Base-by-base conservation (phyloP, 92 coral and sea anemone genomes). In the Heteractis magnifica region DNA sequence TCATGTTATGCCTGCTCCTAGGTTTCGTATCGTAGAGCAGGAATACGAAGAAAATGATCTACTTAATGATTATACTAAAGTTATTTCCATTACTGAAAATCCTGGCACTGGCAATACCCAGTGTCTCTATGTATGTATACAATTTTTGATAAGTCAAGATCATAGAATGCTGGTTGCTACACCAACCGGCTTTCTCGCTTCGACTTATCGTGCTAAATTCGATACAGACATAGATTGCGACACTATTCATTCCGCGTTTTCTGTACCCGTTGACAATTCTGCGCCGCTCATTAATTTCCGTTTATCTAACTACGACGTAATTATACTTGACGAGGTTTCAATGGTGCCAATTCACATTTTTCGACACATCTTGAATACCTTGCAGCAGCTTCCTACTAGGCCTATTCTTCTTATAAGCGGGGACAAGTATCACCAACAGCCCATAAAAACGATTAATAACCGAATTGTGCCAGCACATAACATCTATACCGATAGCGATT, bases 321-420 rank as follows among this genome's bases (percentile, higher is more conserved):
- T 87, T 4, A 41, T 87, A 2, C 20, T 87, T 0, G 90, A 87
- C 62, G 84, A 87, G 65, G 80, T 87, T 1, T 83, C 90, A 1
- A 87, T 87, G 90, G 76, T 87, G 8, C 87, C 87, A 10, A 8
- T 76, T n/a, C n/a, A n/a, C n/a, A n/a, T n/a, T n/a, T n/a, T n/a
- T n/a, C n/a, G n/a, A n/a, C n/a, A n/a, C n/a, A n/a, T n/a, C n/a
- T n/a, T n/a, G n/a, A n/a, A n/a, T n/a, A 5, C 41, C 58, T 10
- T 71, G 21, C 34, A 48, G n/a, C n/a, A n/a, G n/a, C n/a, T n/a
- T n/a, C n/a, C 86, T 4, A 72, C 78, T 0, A 15, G 89, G 6
- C 89, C 89, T 0, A 71, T 86, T 16, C 56, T 86, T 12, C 7
- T 74, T 5, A 5, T 74, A 4, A 49, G 21, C 6, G 77, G 77